Conservation (phyloP, 2,113 vertebrate species). For the Daubentonia madagascariensis region DNA sequence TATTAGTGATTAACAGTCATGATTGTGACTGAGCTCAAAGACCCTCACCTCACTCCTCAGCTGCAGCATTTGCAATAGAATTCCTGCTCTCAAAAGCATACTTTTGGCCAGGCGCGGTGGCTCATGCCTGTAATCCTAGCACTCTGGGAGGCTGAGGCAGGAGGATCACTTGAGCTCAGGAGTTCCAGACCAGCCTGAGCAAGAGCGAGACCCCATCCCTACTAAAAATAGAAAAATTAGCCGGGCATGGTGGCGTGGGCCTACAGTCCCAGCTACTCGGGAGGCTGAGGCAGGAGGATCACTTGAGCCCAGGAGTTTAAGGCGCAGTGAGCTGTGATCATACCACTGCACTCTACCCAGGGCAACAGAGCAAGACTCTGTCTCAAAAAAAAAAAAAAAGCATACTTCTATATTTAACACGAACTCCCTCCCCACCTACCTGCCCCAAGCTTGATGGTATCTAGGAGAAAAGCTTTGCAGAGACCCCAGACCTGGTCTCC, state of each 20-base stretch:
- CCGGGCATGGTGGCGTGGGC: background rate
- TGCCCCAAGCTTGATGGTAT: too few species aligned
- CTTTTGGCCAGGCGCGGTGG: background rate
- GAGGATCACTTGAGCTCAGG: background rate
- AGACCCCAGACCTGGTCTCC: background rate
- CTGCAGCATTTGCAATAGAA: rapidly evolving
- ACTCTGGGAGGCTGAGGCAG: background rate
- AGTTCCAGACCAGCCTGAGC: background rate
- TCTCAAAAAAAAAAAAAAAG: background rate
- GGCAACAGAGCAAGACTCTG: background rate
- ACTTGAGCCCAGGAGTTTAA: background rate
- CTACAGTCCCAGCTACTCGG: background rate
- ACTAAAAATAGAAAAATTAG: background rate
- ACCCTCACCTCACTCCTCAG: background rate
- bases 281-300: background rate
- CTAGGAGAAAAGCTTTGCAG: background rate
- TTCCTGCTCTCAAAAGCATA: background rate
- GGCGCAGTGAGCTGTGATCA: background rate
- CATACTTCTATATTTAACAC: background rate
- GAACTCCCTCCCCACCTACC: too few species aligned
- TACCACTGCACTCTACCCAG: background rate
- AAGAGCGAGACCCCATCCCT: background rate
- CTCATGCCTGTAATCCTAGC: background rate
- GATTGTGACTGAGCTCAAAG: background rate
- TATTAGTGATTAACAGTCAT: rapidly evolving